A percentile compares a stretch with the other conserved stretches of the same genome.
These are phyloP conservation scores for Melikaiella ostensackeni DNA, from an alignment of 2,888 invertebrate species.

Conservation along the genomic window DNA sequence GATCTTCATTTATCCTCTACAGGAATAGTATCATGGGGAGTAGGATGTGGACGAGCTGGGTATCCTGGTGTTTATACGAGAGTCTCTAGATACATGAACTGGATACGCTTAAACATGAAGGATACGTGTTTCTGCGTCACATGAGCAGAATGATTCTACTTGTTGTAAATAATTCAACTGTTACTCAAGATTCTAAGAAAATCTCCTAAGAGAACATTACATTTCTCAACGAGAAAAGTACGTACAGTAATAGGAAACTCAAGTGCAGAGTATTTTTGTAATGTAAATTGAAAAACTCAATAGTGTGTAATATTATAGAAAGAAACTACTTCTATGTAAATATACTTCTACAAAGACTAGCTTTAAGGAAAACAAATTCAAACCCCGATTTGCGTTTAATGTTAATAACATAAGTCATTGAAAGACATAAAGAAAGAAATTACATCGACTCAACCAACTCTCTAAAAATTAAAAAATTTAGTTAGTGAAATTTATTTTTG, in stretches of 20 bases:
- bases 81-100: constrained; percentile 84
- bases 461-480: too few species aligned
- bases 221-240: background rate
- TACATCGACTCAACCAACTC: too few species aligned
- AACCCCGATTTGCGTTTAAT: background rate
- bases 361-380: background rate
- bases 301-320: constrained; percentile 7
- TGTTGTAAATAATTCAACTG: constrained; percentile 22
- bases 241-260: background rate
- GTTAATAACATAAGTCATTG: background rate
- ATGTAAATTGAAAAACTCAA: background rate
- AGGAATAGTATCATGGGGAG: constrained; percentile 93
- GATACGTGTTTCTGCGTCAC: constrained; percentile 85
- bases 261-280: background rate
- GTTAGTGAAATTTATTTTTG: too few species aligned
- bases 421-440: background rate
- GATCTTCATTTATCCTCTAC: constrained; percentile 63
- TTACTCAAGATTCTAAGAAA: background rate
- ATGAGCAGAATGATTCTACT: constrained; percentile 57
- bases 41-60: constrained; percentile 86
- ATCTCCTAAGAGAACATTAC: background rate
- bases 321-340: constrained; percentile 8
- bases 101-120: constrained; percentile 87
- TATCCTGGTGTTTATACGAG: constrained; percentile 88
- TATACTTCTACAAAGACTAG: background rate